Evolutionary conservation across 2,888 invertebrate genomes (phyloP), one percentile per base, ranked within the genome.

Genomic region (Brenthis hecate): DNA sequence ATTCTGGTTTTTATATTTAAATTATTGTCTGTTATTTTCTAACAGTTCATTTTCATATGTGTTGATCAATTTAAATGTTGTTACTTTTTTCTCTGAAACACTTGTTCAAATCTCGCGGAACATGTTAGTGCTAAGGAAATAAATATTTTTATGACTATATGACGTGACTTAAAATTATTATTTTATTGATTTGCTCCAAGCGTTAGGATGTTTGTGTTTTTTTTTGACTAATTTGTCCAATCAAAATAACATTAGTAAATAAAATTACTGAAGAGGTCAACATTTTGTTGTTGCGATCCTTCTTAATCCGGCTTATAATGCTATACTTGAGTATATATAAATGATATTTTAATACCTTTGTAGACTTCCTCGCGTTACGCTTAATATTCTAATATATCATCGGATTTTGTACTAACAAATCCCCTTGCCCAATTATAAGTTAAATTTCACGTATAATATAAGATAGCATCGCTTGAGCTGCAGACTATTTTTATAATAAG

Each of bases 161-260:
- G 80, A 81, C 85, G 86, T 87, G 85, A 85, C 81, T 73, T 68
- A 57, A 74, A 72, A 74, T 75, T 76, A 73, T 68, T 72, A 55
- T 66, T 32, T 36, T 54, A 66, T 62, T 56, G 48, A 62, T 67
- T 53, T 75, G 65, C 71, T 69, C 62, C 69, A 71, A 72, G 66
- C 70, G 53, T 54, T 66, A 67, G 16, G 64, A 67, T 74, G 78
- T 79, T 77, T 78, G 69, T 65, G 64, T 66, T 69, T 68, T 67
- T 78, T 72, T 75, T 48, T 60, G 28, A 16, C 43, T 56, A 88
- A 87, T 87, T 85, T 80, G 80, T 79, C 83, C 86, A 89, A 91
- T 91, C 90, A 91, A 91, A 91, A 86, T 74, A 74, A 80, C 89
- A 91, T 91, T 91, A 91, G 89, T 77, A 75, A 78, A 78, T 78